phyloP scores from a whole-genome alignment of 2,888 invertebrate genomes.

The Brachypalpus laphriformis region DNA sequence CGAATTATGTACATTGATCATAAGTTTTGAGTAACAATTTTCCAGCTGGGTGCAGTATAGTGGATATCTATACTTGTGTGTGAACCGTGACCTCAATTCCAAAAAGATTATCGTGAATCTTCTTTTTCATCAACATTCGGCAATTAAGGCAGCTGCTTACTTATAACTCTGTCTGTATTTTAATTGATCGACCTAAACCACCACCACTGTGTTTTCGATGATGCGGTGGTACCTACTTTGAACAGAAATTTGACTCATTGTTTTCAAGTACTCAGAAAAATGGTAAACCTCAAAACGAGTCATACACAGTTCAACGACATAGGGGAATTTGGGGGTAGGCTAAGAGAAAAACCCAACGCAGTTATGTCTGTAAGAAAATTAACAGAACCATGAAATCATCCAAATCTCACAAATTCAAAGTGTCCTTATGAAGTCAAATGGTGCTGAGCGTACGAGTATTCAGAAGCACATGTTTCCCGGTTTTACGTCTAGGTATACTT shows the following conservation, averaged over 20 bases:
- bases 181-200: background rate
- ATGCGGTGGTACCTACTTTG: background rate
- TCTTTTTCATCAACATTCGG: background rate
- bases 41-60: slow-evolving; percentile 15
- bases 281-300: background rate
- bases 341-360: too few relatives aligned
- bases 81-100: slow-evolving; percentile 21
- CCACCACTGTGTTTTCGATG: background rate
- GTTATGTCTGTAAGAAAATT: too few relatives aligned
- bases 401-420: too few relatives aligned
- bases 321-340: too few relatives aligned
- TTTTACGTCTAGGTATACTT: too few relatives aligned
- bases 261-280: background rate
- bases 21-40: slow-evolving; percentile 23
- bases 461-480: too few relatives aligned
- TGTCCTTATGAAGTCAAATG: too few relatives aligned
- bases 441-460: too few relatives aligned
- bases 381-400: too few relatives aligned
- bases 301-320: background rate
- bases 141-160: background rate
- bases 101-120: slow-evolving; percentile 23
- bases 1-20: slow-evolving; percentile 5
- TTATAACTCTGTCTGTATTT: background rate
- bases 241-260: background rate
- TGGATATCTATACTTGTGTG: slow-evolving; percentile 1